Conservation (phyloP, 2,113 vertebrate species). For the Leptobrachium leishanense region DNA sequence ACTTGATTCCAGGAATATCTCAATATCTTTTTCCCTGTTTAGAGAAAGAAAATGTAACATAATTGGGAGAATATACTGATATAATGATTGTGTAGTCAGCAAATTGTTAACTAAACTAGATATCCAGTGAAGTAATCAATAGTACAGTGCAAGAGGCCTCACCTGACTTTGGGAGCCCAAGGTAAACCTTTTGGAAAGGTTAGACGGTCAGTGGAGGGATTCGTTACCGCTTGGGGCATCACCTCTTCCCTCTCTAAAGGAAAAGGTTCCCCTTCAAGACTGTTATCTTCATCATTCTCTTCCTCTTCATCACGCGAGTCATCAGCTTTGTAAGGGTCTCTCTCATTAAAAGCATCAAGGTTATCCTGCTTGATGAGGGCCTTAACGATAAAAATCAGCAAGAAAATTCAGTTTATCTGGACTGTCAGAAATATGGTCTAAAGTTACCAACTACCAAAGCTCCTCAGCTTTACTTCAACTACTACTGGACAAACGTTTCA, state of each 20-base stretch:
- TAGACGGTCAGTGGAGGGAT: conserved; percentile 84
- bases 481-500: conserved; percentile 49
- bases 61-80: no score
- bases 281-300: conserved; percentile 91
- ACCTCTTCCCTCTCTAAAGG: conserved; percentile 92
- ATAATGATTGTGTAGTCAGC: no score
- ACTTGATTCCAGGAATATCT: conserved; percentile 95
- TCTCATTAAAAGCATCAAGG: conserved; percentile 95
- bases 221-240: conserved; percentile 87
- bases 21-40: conserved; percentile 93
- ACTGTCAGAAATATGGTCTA: background rate
- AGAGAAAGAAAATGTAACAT: background rate
- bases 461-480: background rate
- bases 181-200: conserved; percentile 94
- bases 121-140: no score
- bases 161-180: conserved; percentile 98
- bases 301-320: conserved; percentile 93
- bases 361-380: conserved; percentile 96
- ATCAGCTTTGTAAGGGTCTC: conserved; percentile 93
- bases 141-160: conserved; percentile 44
- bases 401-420: background rate
- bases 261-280: conserved; percentile 88
- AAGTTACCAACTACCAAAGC: background rate
- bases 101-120: no score
- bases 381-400: conserved; percentile 58